Conservation (phyloP, 2,797 vertebrate genomes). For the Silurus lanzhouensis region DNA sequence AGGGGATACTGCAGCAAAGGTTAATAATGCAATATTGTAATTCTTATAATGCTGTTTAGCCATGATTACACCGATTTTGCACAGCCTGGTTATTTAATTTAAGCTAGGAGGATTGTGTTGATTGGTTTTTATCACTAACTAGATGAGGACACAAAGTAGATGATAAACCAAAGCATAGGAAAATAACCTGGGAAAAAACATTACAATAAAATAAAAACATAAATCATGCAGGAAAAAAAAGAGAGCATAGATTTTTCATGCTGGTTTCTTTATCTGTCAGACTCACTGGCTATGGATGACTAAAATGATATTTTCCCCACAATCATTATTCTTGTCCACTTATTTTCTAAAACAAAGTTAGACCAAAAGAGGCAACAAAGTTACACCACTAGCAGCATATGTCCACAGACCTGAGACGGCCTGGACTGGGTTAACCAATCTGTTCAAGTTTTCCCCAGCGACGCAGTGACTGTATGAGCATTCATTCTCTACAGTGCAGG, state of each 20-base stretch:
- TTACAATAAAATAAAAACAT: not conserved
- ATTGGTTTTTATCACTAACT: not conserved
- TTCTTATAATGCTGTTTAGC: not conserved
- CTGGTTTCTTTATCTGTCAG: slow-evolving; percentile 4
- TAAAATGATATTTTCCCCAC: not conserved
- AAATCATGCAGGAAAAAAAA: not conserved
- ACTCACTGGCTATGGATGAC: not conserved
- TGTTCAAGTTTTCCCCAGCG: slow-evolving; percentile 1
- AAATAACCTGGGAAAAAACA: not conserved
- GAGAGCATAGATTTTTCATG: not conserved
- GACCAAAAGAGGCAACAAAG: slow-evolving; percentile 6
- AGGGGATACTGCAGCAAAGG: not conserved
- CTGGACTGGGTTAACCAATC: slow-evolving; percentile 13
- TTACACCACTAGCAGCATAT: slow-evolving; percentile 12
- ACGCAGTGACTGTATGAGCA: slow-evolving; percentile 9
- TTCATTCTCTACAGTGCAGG: not conserved
- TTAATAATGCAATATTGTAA: not conserved
- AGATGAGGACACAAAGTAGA: not conserved
- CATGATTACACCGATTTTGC: not conserved
- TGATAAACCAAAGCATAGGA: not conserved
- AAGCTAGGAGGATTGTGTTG: not conserved
- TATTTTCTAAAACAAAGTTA: slow-evolving; percentile 4
- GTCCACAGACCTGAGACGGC: slow-evolving; percentile 8
- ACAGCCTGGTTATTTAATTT: not conserved
- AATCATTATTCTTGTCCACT: not conserved